Evolutionary conservation across 1,140 invertebrate species (phyloP).

Genomic region (Leptoteleia sp.): DNA sequence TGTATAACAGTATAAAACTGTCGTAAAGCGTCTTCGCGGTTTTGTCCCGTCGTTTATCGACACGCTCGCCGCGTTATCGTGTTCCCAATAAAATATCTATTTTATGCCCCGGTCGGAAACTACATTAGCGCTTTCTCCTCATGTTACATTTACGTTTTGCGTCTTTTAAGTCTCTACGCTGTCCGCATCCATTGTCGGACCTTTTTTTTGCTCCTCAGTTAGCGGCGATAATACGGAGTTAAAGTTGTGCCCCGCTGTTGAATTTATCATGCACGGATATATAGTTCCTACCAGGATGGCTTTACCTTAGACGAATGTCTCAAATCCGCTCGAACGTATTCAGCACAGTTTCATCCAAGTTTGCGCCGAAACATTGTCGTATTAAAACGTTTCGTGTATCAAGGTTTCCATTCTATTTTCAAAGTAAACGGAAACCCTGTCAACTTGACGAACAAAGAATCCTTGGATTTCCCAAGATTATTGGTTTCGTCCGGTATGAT

Average conservation of each 20-base stretch:
- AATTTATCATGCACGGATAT: slow-evolving; percentile 55
- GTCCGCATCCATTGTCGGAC: slow-evolving; percentile 5
- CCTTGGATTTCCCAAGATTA: no score
- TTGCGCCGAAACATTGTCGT: slow-evolving; percentile 59
- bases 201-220: slow-evolving; percentile 27
- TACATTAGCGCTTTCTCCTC: slow-evolving; percentile 59
- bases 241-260: slow-evolving; percentile 12
- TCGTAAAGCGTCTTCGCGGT: slow-evolving; percentile 61
- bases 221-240: slow-evolving; percentile 35
- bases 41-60: slow-evolving; percentile 61
- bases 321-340: slow-evolving; percentile 65
- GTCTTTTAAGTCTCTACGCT: slow-evolving; percentile 20
- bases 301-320: slow-evolving; percentile 46
- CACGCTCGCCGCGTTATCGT: slow-evolving; percentile 49
- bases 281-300: slow-evolving; percentile 45
- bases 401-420: slow-evolving; percentile 53
- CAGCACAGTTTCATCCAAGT: slow-evolving; percentile 57
- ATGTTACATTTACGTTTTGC: slow-evolving; percentile 36
- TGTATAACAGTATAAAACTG: slow-evolving; percentile 43
- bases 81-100: slow-evolving; percentile 59
- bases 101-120: slow-evolving; percentile 44
- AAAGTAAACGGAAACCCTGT: slow-evolving; percentile 45
- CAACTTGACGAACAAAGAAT: slow-evolving; percentile 14
- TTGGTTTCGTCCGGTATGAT: no score
- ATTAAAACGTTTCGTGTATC: slow-evolving; percentile 56